Evolutionary conservation across 2,888 invertebrate genomes (phyloP), one percentile per base, ranked within the genome.

Genomic region (Gonocerus acuteangulatus): DNA sequence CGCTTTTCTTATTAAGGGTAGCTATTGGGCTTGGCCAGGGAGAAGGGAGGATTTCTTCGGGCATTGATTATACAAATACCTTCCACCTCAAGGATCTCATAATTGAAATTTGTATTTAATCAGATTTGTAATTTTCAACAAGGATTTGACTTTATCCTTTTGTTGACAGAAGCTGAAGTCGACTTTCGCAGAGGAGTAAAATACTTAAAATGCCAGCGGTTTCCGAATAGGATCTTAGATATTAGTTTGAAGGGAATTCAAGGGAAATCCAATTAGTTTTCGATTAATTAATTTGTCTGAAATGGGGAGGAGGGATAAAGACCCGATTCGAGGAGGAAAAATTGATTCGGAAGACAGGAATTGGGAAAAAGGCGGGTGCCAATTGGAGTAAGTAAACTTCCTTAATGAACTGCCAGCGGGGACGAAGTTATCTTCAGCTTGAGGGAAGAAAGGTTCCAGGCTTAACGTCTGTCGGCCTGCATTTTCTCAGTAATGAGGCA

Each of bases 401-500:
- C 52, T 52, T 52, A 52, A 52, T 52, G 52, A 52, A 52, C 52
- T 52, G 42, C 42, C 52, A 42, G 22, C n/a, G 18, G 42, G 52
- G 22, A 42, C 52, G 39, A 52, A 52, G 39, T 52, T 52, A 52
- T 52, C 52, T 52, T 42, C 19, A 52, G 52, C 52, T 42, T 52
- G 19, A 52, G 52, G 52, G 42, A 52, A 52, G 36, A 39, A 57
- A 57, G 45, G 44, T 45, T 27, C 47, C 57, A 54, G 54, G 44
- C 47, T n/a, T n/a, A n/a, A n/a, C n/a, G n/a, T n/a, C n/a, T n/a
- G n/a, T n/a, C 27, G 16, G 47, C 18, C 57, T 48, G 49, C 57
- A 61, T 61, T 61, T 56, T 63, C 44, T 42, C 61, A 22, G 47
- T 63, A 63, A 63, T 63, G 63, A 63, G 63, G 57, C 60, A 49